These are phyloP conservation scores for Sebastes trivittatus DNA, from an alignment of 2,797 vertebrate genomes.

Conservation along the genomic window DNA sequence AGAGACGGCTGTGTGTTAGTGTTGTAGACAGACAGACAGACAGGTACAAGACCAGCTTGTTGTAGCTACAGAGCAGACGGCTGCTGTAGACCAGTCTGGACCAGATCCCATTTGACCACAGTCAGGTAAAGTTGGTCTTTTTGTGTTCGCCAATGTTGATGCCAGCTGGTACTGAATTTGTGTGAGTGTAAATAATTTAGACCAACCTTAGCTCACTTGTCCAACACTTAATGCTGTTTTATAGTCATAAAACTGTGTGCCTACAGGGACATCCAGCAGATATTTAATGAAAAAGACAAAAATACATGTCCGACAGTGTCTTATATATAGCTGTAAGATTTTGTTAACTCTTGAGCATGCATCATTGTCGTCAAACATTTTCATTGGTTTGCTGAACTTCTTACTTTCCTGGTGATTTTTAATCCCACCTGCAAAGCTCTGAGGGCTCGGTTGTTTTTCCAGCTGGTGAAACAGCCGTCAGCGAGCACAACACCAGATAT, in stretches of 20 bases:
- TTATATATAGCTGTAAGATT: background rate
- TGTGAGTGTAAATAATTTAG: background rate
- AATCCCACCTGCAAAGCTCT: background rate
- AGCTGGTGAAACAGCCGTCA: background rate
- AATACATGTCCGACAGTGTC: background rate
- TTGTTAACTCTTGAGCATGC: background rate
- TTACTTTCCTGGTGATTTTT: background rate
- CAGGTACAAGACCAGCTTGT: conserved; percentile 33
- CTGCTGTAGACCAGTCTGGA: conserved; percentile 52
- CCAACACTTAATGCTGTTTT: background rate
- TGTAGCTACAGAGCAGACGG: conserved; percentile 44
- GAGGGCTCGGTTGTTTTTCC: background rate
- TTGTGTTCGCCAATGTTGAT: background rate
- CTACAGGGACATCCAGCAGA: background rate
- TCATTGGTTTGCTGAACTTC: background rate
- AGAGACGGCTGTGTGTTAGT: conserved; percentile 29
- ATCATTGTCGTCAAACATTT: background rate
- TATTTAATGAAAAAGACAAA: background rate
- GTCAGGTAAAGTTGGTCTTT: conserved; percentile 6
- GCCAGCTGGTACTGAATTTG: background rate
- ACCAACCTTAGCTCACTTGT: background rate
- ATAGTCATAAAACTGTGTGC: background rate
- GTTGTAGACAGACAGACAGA: conserved; percentile 18
- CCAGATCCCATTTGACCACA: background rate
- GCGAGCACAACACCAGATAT: background rate